Base-by-base conservation (phyloP, 2,113 vertebrate genomes). In the Hypomesus transpacificus region DNA sequence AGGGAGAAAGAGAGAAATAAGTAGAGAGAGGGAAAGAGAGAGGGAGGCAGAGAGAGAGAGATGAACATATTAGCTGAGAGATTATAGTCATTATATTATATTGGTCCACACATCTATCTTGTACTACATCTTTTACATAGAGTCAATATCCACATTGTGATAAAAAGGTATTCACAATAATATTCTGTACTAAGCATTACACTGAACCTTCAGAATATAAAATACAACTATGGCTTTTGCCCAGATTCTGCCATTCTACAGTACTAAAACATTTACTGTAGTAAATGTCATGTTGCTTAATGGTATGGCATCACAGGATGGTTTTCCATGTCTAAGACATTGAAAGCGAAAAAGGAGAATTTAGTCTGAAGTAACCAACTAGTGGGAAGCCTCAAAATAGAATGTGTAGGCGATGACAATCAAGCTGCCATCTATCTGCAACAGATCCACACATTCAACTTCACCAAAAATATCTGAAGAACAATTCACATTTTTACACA, bases 381-480 rank as follows among this genome's bases (percentile, higher is more conserved):
- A 62, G 73, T 50, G 18, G 34, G 54, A 17, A 68, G 59, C 62
- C 75, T 39, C 68, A 78, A 80, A 81, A 79, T 76, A 85, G 83
- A 82, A 75, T 31, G 31, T 20, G 83, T 84, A 71, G 78, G 80
- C 57, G 22, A 76, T 65, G 61, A 46, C 77, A 76, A 73, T 76
- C 78, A 78, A 74, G 60, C 34, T 75, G 70, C 69, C 73, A 66
- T 80, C 77, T 76, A 78, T 58, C 69, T 75, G 61, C 54, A 71
- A 73, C 77, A 75, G 31, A 60, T 26, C 5, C 20, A 39, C 34
- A 52, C 59, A 60, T 14, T 52, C 46, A 62, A 7, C 8, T 31
- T 22, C 58, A 14, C 39, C 62, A 46, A 20, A 34, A 50, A 14
- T 13, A 65, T 50, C n/a, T 22, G 17, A 28, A 64, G 24, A 6